Base-by-base conservation (phyloP, 2,888 invertebrate species). In the Euproctis similis region DNA sequence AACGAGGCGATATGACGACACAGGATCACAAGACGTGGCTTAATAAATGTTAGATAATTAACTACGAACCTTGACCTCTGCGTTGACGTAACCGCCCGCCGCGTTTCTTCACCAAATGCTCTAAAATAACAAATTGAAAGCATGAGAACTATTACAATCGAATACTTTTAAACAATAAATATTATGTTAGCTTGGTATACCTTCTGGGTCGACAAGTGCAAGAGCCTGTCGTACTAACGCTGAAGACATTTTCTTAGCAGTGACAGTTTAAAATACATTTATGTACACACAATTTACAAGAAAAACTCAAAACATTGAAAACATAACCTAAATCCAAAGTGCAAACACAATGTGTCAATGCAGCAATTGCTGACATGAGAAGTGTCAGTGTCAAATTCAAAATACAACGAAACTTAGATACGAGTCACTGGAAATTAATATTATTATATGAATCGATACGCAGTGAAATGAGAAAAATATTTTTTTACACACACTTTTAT, bases 161-260 rank as follows among this genome's bases (percentile, higher is more conserved):
- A 8, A 8, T 16, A 10, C 13, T 2, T 9, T n/a, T 12, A 12
- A 19, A 22, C 2, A 4, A 4, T 12, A n/a, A 19, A 9, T n/a
- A 1, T 10, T n/a, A 12, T 8, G 11, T 9, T 1, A 6, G 9
- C 22, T 13, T 2, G 11, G 4, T 17, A 6, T 49, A 80, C 82
- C 78, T 66, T 77, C 71, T 35, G 67, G 77, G 34, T 85, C 86
- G 14, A 87, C 77, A 42, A 88, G 70, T 54, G 85, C 86, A 34
- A 88, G 72, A 46, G 87, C 87, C 53, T 85, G 80, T 44, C 85
- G 80, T 24, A 87, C 73, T 59, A 88, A 68, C 28, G 86, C 80
- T 53, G 84, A 74, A 65, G 88, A 87, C 88, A 88, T 88, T 67
- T 72, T 77, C 71, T 34, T 46, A 48, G 33, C 31, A 26, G 18